phyloP scores from a whole-genome alignment of 2,888 invertebrate genomes.

The Volucella zonaria region DNA sequence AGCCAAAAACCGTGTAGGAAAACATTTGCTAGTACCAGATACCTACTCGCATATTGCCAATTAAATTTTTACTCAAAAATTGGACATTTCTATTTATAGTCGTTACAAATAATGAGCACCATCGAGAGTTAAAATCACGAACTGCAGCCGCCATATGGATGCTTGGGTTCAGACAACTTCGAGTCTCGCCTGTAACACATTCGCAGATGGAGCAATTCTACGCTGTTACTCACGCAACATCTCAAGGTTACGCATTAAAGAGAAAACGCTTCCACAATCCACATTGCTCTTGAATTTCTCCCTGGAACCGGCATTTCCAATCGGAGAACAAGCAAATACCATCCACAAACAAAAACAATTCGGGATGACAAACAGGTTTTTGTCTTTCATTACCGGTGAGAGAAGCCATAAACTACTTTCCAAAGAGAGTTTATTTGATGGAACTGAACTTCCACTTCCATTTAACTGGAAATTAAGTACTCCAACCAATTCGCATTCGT shows the following conservation, averaged over 20 bases:
- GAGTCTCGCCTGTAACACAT: conserved; percentile 28
- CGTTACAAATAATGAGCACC: too few species aligned
- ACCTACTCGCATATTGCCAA: too few species aligned
- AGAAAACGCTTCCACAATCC: conserved; percentile 7
- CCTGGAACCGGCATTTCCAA: conserved; percentile 53
- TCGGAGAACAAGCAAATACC: conserved; percentile 7
- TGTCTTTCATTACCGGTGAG: neutral
- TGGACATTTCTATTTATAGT: too few species aligned
- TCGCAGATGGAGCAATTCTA: neutral
- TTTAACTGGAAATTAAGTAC: neutral
- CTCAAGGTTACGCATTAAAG: conserved; percentile 39
- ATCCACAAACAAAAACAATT: conserved; percentile 27
- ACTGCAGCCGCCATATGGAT: too few species aligned
- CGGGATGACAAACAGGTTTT: conserved; percentile 40
- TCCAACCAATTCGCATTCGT: too few species aligned
- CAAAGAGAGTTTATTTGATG: neutral
- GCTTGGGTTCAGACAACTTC: neutral
- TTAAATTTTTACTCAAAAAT: too few species aligned
- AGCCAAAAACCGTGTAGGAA: too few species aligned
- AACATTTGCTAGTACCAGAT: too few species aligned
- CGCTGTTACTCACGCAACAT: conserved; percentile 22
- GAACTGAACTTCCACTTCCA: conserved; percentile 7
- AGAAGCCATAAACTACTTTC: neutral
- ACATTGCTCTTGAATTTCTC: conserved; percentile 7
- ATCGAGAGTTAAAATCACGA: too few species aligned